Conservation (phyloP, 2,113 vertebrate genomes). For the Caranx melampygus region DNA sequence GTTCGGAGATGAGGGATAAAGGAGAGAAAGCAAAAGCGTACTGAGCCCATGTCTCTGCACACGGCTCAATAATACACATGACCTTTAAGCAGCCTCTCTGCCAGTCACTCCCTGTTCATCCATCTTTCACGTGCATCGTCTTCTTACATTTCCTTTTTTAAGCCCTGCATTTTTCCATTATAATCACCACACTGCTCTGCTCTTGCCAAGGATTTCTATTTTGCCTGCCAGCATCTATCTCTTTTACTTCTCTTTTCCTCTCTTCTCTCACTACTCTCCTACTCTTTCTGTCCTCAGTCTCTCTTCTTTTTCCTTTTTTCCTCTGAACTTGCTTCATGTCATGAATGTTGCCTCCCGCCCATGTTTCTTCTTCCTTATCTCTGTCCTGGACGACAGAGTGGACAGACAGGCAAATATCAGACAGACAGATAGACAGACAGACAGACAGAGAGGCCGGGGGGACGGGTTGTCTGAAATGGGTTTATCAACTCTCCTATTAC, state of each 20-base stretch:
- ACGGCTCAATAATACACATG: slow-evolving; percentile 35
- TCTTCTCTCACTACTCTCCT: not conserved
- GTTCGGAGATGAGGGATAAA: slow-evolving; percentile 54
- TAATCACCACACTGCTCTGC: not conserved
- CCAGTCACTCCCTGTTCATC: slow-evolving; percentile 26
- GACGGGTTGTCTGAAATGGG: slow-evolving; percentile 13
- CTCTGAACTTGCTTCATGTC: not conserved
- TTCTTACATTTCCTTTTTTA: slow-evolving; percentile 6
- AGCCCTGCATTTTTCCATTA: not conserved
- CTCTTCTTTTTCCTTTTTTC: not conserved
- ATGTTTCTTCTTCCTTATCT: not conserved
- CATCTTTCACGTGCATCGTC: slow-evolving; percentile 11
- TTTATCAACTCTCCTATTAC: slow-evolving; percentile 32
- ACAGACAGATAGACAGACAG: not conserved
- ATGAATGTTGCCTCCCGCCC: not conserved
- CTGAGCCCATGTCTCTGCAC: slow-evolving; percentile 49
- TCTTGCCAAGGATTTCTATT: not conserved
- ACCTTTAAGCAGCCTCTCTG: slow-evolving; percentile 63
- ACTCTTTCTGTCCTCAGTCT: not conserved
- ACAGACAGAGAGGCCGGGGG: not conserved
- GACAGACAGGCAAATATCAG: not conserved
- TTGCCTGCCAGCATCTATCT: not conserved
- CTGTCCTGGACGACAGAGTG: not conserved
- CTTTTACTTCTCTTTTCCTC: not conserved
- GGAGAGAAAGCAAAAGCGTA: slow-evolving; percentile 20